These are phyloP conservation scores for Oceanodroma tethys DNA, from an alignment of 2,113 vertebrate species.

Conservation along the genomic window DNA sequence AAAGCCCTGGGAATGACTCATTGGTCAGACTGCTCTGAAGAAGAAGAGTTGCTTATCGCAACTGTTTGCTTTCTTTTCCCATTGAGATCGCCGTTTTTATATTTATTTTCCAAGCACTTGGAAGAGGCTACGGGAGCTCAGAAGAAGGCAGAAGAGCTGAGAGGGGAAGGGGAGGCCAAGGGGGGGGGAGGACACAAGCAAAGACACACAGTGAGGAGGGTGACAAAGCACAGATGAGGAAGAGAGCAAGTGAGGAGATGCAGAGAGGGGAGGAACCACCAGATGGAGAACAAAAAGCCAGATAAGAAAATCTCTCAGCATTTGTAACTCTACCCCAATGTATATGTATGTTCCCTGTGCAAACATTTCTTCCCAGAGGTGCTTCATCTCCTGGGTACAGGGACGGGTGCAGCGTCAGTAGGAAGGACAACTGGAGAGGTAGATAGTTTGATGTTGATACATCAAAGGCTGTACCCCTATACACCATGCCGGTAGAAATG, in stretches of 20 bases:
- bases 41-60: not conserved
- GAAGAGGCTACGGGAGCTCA: not conserved
- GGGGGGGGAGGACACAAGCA: not conserved
- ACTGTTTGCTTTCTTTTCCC: not conserved
- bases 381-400: not conserved
- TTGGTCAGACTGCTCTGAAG: slow-evolving; percentile 12
- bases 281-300: not conserved
- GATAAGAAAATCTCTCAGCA: not conserved
- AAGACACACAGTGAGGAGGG: not conserved
- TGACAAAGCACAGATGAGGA: slow-evolving; percentile 10
- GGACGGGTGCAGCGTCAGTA: not conserved
- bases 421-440: not conserved
- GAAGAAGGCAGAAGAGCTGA: not conserved
- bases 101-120: not conserved
- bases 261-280: not conserved
- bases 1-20: slow-evolving; percentile 14
- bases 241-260: not conserved
- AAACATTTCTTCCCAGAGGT: not conserved
- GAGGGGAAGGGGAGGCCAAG: not conserved
- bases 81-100: not conserved
- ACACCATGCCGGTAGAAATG: not conserved
- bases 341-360: not conserved
- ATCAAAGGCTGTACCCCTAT: not conserved
- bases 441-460: not conserved
- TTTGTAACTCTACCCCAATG: not conserved